A percentile compares a stretch with the other conserved stretches of the same genome.
phyloP scores from a whole-genome alignment of 2,113 vertebrate species.

The Otis tarda region DNA sequence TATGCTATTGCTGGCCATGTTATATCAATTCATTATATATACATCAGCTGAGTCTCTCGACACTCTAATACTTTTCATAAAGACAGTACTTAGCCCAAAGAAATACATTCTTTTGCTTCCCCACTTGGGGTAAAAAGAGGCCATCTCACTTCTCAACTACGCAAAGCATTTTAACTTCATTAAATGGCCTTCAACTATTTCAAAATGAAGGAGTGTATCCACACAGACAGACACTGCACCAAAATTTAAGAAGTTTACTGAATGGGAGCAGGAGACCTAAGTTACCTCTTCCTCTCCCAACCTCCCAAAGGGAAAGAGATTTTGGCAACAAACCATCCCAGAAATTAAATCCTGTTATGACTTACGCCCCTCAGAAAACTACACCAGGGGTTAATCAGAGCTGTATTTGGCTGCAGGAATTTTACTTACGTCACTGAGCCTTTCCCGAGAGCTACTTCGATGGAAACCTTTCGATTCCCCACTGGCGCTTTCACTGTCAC shows the following conservation, averaged over 20 bases:
- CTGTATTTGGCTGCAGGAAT: not conserved
- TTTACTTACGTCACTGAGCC: slow-evolving; percentile 92
- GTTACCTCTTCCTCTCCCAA: not conserved
- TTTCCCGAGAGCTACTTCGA: slow-evolving; percentile 88
- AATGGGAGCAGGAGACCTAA: not conserved
- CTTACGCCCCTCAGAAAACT: not conserved
- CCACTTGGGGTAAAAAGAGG: not conserved
- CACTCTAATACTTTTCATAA: not conserved
- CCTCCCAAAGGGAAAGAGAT: not conserved
- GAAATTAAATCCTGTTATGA: not conserved
- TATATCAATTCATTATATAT: not conserved
- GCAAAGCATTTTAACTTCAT: not conserved
- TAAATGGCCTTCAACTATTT: not conserved
- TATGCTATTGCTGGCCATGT: slow-evolving; percentile 48
- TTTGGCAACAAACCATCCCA: not conserved
- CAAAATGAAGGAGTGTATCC: not conserved
- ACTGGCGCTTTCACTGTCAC: slow-evolving; percentile 89
- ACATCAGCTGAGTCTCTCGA: not conserved
- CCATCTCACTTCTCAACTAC: not conserved
- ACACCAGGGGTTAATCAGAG: not conserved
- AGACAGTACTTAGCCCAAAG: not conserved
- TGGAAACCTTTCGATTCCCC: slow-evolving; percentile 87
- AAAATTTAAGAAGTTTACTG: not conserved
- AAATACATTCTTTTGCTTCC: not conserved
- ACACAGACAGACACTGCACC: not conserved